Conservation (phyloP, 2,113 vertebrate species). For the Syngnathus scovelli region DNA sequence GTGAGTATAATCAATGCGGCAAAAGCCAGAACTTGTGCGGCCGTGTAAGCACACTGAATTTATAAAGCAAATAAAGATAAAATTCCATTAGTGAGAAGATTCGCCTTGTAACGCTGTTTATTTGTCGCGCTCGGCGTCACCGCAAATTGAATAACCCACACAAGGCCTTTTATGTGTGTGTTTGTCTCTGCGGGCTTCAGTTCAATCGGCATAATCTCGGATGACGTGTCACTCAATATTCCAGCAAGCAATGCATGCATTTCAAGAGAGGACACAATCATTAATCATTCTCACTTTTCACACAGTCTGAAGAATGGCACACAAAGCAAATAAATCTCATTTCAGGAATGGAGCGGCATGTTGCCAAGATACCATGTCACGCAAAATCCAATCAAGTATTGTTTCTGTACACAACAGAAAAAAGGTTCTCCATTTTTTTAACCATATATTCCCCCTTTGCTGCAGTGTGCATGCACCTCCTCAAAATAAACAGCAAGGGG, state of each 20-base stretch:
- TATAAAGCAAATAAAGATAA: slow-evolving; percentile 15
- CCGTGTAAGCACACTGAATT: background rate
- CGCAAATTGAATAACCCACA: slow-evolving; percentile 14
- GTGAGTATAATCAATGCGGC: background rate
- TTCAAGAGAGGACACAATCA: slow-evolving; percentile 11
- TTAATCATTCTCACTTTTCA: slow-evolving; percentile 12
- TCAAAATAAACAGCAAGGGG: slow-evolving; percentile 24
- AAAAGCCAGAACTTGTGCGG: background rate
- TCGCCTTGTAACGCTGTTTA: slow-evolving; percentile 15
- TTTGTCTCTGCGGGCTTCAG: background rate
- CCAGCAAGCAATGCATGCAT: slow-evolving; percentile 1
- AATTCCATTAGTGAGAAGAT: slow-evolving; percentile 20
- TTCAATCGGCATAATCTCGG: background rate
- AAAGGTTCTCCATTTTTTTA: too few relatives aligned
- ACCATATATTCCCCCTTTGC: background rate
- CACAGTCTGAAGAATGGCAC: background rate
- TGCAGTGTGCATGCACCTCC: background rate
- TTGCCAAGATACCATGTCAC: background rate
- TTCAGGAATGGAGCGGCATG: background rate
- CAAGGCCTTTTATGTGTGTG: slow-evolving; percentile 1
- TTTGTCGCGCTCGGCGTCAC: slow-evolving; percentile 16
- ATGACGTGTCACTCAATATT: slow-evolving; percentile 9
- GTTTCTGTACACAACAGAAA: background rate
- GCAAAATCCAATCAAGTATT: background rate
- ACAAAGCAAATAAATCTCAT: background rate